Evolutionary conservation across 2,797 vertebrate species (phyloP).

Genomic region (Lerista edwardsae): DNA sequence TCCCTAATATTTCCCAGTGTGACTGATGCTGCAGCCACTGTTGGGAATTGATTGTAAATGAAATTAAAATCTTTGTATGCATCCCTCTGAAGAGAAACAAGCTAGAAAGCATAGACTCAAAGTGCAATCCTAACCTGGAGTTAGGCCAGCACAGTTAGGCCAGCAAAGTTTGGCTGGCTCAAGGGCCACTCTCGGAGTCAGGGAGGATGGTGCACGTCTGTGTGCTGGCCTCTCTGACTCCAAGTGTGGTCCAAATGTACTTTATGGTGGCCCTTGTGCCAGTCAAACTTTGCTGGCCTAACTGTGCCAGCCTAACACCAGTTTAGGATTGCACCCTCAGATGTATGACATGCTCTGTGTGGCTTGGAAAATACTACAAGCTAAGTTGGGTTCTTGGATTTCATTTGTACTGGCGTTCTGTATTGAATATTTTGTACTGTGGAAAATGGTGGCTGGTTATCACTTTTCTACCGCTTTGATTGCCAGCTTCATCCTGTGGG

Average conservation of each 20-base stretch:
- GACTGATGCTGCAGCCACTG: constrained; percentile 14
- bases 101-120: constrained; percentile 35
- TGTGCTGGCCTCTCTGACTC: no score
- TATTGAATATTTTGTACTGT: no score
- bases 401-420: not conserved
- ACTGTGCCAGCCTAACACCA: no score
- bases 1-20: constrained; percentile 19
- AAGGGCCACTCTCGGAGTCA: no score
- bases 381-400: not conserved
- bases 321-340: no score
- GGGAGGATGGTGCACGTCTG: no score
- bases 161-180: no score
- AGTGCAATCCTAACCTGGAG: no score
- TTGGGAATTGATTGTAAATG: constrained; percentile 36
- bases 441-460: not conserved
- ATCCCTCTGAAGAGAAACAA: constrained; percentile 37
- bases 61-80: constrained; percentile 11
- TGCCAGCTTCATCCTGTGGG: not conserved
- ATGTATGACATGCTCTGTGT: not conserved
- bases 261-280: no score
- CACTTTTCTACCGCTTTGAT: not conserved
- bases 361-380: not conserved
- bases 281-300: no score
- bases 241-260: no score
- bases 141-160: no score